These are phyloP conservation scores for cattle (Bos taurus) DNA, from an alignment of 2,113 vertebrate species.

Conservation along the genomic window ARS-UCD2.0 NC_037345.1:51369501-51370000, in stretches of 20 bases:
- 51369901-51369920: background rate
- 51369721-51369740: background rate
- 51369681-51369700: background rate
- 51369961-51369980: background rate
- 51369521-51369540: conserved; percentile 66
- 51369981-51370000: background rate
- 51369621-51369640: background rate
- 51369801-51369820: background rate
- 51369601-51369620: background rate
- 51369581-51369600: background rate
- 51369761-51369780: background rate
- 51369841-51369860: background rate
- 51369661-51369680: background rate
- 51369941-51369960: background rate
- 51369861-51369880: background rate
- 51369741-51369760: background rate
- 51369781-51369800: background rate
- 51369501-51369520: conserved; percentile 57
- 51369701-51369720: conserved; percentile 7
- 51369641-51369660: background rate
- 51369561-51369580: background rate
- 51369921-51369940: background rate
- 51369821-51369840: background rate
- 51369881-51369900: background rate
- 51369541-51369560: conserved; percentile 44